phyloP scores from a whole-genome alignment of 2,797 vertebrate genomes.

The Tragelaphus eurycerus region DNA sequence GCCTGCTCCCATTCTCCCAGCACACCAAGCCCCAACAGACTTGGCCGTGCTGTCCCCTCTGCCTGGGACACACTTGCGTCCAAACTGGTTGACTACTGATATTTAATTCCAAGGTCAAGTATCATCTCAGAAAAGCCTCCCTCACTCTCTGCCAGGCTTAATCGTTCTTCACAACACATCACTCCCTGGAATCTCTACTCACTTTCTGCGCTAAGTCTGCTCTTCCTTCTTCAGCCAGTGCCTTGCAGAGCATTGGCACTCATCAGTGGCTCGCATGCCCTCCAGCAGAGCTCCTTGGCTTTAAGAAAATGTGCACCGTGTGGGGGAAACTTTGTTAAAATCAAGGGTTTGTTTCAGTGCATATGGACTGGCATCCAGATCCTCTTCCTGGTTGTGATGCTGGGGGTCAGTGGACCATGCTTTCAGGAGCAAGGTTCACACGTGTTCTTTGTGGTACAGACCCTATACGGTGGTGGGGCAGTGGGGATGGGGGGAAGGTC shows the following conservation, averaged over 20 bases:
- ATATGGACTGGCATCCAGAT: not conserved
- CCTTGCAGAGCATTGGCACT: not conserved
- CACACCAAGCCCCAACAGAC: not conserved
- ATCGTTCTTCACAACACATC: not conserved
- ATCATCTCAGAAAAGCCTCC: not conserved
- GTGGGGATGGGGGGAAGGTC: not conserved
- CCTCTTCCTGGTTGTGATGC: not conserved
- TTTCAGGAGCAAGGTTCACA: not conserved
- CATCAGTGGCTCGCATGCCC: not conserved
- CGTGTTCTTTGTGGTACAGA: not conserved
- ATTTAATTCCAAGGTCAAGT: not conserved
- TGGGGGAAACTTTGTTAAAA: not conserved
- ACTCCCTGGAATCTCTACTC: not conserved
- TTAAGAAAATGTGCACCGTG: too few species aligned
- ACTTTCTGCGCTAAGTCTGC: not conserved
- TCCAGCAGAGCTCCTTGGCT: accelerated
- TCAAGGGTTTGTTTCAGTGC: not conserved
- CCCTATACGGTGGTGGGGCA: accelerated
- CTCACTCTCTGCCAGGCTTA: not conserved
- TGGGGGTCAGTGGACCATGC: not conserved
- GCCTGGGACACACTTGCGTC: not conserved
- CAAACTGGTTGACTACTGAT: not conserved
- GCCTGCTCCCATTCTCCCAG: not conserved
- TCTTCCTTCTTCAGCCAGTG: not conserved
- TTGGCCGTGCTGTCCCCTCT: not conserved